Percentiles rank a stretch among this genome's conserved stretches.
These are phyloP conservation scores for Nephrotoma guestfalica DNA, from an alignment of 2,888 invertebrate species.

Conservation along the genomic window DNA sequence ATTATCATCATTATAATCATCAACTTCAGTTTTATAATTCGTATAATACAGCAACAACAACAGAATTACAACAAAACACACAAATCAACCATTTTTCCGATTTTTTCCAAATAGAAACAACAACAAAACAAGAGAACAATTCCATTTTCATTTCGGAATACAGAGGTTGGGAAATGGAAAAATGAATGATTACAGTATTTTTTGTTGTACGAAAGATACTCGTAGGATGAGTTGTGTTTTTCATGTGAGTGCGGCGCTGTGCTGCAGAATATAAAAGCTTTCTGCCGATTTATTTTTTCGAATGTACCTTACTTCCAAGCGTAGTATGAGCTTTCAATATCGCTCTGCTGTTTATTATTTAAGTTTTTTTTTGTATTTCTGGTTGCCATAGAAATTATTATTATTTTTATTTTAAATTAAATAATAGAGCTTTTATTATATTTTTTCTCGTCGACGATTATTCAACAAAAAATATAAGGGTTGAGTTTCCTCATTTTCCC, in stretches of 20 bases:
- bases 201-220: background rate
- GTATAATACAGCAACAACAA: background rate
- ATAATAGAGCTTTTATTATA: background rate
- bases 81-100: background rate
- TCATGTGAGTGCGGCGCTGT: background rate
- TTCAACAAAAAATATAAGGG: background rate
- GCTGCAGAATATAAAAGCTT: background rate
- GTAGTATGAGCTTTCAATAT: background rate
- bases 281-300: background rate
- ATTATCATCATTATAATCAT: background rate
- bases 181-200: background rate
- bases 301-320: background rate
- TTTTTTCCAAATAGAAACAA: background rate
- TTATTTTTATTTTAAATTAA: background rate
- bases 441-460: background rate
- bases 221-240: background rate
- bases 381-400: background rate
- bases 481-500: background rate
- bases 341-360: background rate
- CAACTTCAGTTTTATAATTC: background rate
- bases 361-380: background rate
- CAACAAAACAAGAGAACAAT: background rate
- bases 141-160: background rate
- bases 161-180: background rate
- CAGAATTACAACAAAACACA: background rate